A percentile compares a stretch with the other conserved stretches of the same genome.
These are phyloP conservation scores for Rhysida immarginata DNA, from an alignment of 1,140 invertebrate genomes.

Conservation along the genomic window DNA sequence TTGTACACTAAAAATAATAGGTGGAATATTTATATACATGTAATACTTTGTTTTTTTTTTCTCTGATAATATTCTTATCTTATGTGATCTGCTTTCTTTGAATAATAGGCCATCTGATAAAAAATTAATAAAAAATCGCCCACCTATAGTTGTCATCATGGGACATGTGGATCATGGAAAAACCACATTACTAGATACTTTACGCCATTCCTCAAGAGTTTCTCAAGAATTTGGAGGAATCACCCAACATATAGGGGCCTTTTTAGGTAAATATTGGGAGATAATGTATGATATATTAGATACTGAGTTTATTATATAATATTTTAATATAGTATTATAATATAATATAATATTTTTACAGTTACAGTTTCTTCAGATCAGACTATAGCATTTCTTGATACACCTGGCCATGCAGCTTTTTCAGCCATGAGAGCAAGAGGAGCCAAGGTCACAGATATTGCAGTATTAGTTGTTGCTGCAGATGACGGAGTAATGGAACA, in stretches of 20 bases:
- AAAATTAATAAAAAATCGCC: too few species aligned
- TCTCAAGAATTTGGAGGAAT: slow-evolving; percentile 95
- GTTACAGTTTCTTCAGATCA: slow-evolving; percentile 49
- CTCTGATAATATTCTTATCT: too few species aligned
- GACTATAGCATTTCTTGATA: slow-evolving; percentile 87
- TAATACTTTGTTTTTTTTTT: too few species aligned
- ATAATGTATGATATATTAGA: too few species aligned
- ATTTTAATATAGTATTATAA: too few species aligned
- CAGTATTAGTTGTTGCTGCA: slow-evolving; percentile 92
- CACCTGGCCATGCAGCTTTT: slow-evolving; percentile 99
- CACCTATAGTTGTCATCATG: slow-evolving; percentile 95
- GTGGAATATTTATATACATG: too few species aligned
- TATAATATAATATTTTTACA: too few species aligned
- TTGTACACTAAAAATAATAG: too few species aligned
- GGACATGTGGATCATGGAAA: slow-evolving; percentile 99
- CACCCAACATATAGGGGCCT: slow-evolving; percentile 98
- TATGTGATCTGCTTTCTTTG: too few species aligned
- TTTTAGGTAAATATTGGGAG: slow-evolving; percentile 53
- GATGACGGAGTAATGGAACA: slow-evolving; percentile 99
- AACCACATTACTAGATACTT: slow-evolving; percentile 84
- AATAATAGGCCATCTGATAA: too few species aligned
- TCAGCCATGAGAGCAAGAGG: slow-evolving; percentile 78
- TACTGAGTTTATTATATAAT: too few species aligned
- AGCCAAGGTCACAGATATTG: slow-evolving; percentile 82
- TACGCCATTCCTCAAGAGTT: slow-evolving; percentile 74